Base-by-base conservation (phyloP, 2,797 vertebrate species). In the Morus bassanus region DNA sequence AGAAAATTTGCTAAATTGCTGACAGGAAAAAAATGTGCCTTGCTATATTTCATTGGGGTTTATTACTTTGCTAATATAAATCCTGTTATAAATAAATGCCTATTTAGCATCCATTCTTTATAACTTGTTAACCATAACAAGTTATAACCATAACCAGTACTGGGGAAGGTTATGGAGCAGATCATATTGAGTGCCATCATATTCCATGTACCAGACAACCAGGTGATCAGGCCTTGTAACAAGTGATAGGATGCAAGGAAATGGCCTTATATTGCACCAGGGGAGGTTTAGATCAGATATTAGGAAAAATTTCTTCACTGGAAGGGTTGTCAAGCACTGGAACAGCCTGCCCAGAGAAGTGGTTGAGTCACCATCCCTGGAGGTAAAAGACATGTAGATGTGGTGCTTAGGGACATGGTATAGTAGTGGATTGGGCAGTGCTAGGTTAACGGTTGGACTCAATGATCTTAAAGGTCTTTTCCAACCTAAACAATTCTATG, bases 121-220 rank as follows among this genome's bases (percentile, higher is more conserved):
- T 67, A 63, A 60, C 8, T 63, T 69, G 12, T 50, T 67, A 72
- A 50, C 18, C 3, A 2, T n/a, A 30, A 45, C 28, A 50, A 27
- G 22, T 31, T 61, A 28, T 14, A 61, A 41, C n/a, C 15, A 10
- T 67, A 31, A 48, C 7, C 27, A 18, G 30, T 72, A 27, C 13
- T 10, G 8, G 25, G 25, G 18, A 9, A 1, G 0, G 30, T 50
- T 3, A 1, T 18, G 39, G 43, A 85, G 28, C 24, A 53, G 50
- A 16, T 73, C 1, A 0, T 39, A 21, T 8, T 28, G 4, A 35
- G 6, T 17, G 6, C 39, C 10, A 25, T 33, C 18, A 31, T 2
- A 1, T 0, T 0, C 13, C 64, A 57, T 1, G 1, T 67, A 11
- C 27, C 35, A n/a, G 43, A 50, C 30, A 65, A 37, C 7, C 27